Conservation (phyloP, 2,888 invertebrate genomes). For the Scaptomyza polygonia region DNA sequence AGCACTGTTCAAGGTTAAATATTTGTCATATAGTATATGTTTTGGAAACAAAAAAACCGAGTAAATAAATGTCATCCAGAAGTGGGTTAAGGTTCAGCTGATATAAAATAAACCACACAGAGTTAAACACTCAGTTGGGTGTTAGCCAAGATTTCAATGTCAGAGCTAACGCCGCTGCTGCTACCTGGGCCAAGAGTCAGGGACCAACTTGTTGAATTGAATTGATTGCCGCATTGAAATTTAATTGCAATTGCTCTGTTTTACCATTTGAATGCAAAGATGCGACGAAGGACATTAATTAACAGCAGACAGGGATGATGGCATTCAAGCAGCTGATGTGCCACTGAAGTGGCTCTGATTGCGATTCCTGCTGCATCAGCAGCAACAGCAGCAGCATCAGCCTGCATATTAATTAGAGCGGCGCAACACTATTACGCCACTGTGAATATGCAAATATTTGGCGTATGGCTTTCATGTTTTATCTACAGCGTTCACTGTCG, state of each 20-base stretch:
- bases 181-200: constrained; percentile 39
- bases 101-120: constrained; percentile 23
- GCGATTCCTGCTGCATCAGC: constrained; percentile 38
- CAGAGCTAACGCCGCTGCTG: constrained; percentile 10
- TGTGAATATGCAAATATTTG: constrained; percentile 68
- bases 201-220: constrained; percentile 73
- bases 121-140: constrained; percentile 5
- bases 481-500: constrained; percentile 19
- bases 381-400: constrained; percentile 26
- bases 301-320: constrained; percentile 37
- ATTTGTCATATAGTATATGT: constrained; percentile 30
- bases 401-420: constrained; percentile 70
- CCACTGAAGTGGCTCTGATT: constrained; percentile 72
- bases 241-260: constrained; percentile 68
- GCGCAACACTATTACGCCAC: constrained; percentile 15
- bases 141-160: constrained; percentile 44
- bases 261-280: constrained; percentile 68
- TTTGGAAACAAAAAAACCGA: constrained; percentile 6
- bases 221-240: constrained; percentile 75
- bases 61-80: constrained; percentile 22
- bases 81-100: constrained; percentile 54
- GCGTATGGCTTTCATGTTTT: constrained; percentile 31
- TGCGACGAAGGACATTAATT: constrained; percentile 78
- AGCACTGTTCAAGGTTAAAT: constrained; percentile 53
- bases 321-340: constrained; percentile 33